phyloP scores from a whole-genome alignment of 1,140 invertebrate species.

The Drosophila elegans region DNA sequence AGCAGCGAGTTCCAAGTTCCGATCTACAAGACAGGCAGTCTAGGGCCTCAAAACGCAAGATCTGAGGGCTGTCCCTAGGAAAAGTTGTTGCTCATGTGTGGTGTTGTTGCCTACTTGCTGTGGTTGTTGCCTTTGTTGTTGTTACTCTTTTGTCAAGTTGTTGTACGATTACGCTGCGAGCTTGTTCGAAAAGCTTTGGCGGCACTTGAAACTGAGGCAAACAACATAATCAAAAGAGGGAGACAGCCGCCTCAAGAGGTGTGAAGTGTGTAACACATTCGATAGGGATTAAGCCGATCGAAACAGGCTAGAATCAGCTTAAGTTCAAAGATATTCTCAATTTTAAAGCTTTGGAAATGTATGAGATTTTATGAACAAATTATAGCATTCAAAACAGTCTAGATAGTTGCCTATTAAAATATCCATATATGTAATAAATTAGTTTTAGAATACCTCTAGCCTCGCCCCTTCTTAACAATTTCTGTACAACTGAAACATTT shows the following conservation, averaged over 20 bases:
- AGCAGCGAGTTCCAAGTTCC: slow-evolving; percentile 17
- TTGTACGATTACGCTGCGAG: slow-evolving; percentile 45
- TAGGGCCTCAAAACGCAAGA: slow-evolving; percentile 38
- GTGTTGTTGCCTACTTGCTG: slow-evolving; percentile 11
- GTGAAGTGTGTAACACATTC: slow-evolving; percentile 66
- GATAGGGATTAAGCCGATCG: slow-evolving; percentile 47
- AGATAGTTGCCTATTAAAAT: too few species aligned
- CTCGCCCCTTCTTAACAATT: too few species aligned
- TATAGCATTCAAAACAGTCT: too few species aligned
- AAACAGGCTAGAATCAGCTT: slow-evolving; percentile 31
- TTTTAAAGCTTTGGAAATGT: too few species aligned
- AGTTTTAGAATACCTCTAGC: too few species aligned
- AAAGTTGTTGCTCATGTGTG: slow-evolving; percentile 11
- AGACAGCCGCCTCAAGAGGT: slow-evolving; percentile 55
- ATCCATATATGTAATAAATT: too few species aligned
- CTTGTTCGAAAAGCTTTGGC: slow-evolving; percentile 37
- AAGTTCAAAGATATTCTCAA: background rate
- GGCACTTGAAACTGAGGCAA: slow-evolving; percentile 67
- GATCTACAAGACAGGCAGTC: slow-evolving; percentile 75
- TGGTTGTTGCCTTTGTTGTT: slow-evolving; percentile 25
- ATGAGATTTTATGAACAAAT: too few species aligned
- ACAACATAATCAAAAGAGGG: slow-evolving; percentile 75
- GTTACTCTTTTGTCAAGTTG: slow-evolving; percentile 67
- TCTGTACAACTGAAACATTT: too few species aligned
- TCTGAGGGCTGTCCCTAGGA: slow-evolving; percentile 64